Percentiles rank a stretch among this genome's conserved stretches.
Evolutionary conservation across 2,888 invertebrate genomes (phyloP).

Genomic region (Oconnorella tubifera): DNA sequence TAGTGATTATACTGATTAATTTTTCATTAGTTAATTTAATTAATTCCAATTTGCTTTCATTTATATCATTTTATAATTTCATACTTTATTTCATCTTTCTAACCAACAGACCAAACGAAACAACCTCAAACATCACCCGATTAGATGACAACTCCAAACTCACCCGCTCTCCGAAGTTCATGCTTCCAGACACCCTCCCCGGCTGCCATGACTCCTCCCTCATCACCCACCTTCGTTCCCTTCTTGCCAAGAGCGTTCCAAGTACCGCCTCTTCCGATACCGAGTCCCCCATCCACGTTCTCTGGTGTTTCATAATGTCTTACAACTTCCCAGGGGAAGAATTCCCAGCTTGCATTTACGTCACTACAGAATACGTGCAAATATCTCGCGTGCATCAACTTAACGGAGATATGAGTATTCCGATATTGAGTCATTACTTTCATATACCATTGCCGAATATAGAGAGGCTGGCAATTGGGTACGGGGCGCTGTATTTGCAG

Average conservation of each 20-base stretch:
- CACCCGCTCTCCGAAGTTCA: conserved; percentile 17
- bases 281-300: conserved; percentile 39
- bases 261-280: conserved; percentile 15
- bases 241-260: conserved; percentile 16
- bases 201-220: conserved; percentile 26
- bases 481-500: conserved; percentile 44
- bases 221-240: conserved; percentile 23
- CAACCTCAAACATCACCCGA: too few species aligned
- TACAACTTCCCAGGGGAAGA: conserved; percentile 36
- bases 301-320: conserved; percentile 48
- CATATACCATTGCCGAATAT: conserved; percentile 48
- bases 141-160: too few species aligned
- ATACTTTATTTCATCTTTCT: too few species aligned
- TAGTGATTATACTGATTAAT: too few species aligned
- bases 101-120: too few species aligned
- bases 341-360: conserved; percentile 42
- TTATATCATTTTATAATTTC: too few species aligned
- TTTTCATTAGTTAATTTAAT: too few species aligned
- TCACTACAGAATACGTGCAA: conserved; percentile 35
- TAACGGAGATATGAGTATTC: conserved; percentile 40
- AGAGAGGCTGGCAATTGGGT: conserved; percentile 47
- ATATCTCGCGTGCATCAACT: conserved; percentile 30
- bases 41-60: too few species aligned
- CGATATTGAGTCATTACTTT: conserved; percentile 45
- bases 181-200: conserved; percentile 37